Base-by-base conservation (phyloP, 37 sponge, comb jelly and placozoan genomes). In the Tethya wilhelma region DNA sequence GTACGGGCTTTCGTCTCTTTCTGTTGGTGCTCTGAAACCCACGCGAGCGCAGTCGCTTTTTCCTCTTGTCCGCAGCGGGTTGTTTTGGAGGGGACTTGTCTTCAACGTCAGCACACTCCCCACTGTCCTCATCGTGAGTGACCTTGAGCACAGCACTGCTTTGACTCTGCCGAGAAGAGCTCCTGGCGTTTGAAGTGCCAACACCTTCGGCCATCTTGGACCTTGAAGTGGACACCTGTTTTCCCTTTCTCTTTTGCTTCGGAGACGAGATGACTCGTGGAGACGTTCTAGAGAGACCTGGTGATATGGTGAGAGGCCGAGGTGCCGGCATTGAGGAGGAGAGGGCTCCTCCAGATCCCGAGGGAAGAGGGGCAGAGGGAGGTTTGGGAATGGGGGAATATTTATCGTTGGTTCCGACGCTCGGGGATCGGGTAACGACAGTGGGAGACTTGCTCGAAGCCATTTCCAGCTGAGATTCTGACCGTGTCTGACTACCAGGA, bases 101-200 rank as follows among this genome's bases (percentile, higher is more conserved):
- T 37, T 93, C 94, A 2, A 85, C 75, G 45, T 93, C 90, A 3
- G 89, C 94, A 39, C 71, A 71, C 0, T 85, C 87, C 26, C 94
- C 84, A 77, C 89, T 82, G 55, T 65, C 73, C 19, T 81, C 83
- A 0, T 75, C 63, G 3, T 26, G 19, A 5, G 6, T 6, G 38
- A 32, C 33, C n/a, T 69, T 33, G 70, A 69, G 11, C 41, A 9
- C 7, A 26, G 7, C 63, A 40, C 38, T 69, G 37, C 8, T n/a
- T n/a, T n/a, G n/a, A n/a, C 73, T 29, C 37, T 1, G 40, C 71
- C 26, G 70, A 64, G 42, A 38, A 38, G n/a, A 5, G 31, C 45
- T 26, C 2, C 37, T 8, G 38, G 9, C 4, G 38, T 20, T 36
- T 6, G 6, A 6, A 8, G 38, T 11, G 32, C 9, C 67, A 2